Evolutionary conservation across 2,888 invertebrate genomes (phyloP), one percentile per base, ranked within the genome.

Genomic region (Crossocerus cetratus): DNA sequence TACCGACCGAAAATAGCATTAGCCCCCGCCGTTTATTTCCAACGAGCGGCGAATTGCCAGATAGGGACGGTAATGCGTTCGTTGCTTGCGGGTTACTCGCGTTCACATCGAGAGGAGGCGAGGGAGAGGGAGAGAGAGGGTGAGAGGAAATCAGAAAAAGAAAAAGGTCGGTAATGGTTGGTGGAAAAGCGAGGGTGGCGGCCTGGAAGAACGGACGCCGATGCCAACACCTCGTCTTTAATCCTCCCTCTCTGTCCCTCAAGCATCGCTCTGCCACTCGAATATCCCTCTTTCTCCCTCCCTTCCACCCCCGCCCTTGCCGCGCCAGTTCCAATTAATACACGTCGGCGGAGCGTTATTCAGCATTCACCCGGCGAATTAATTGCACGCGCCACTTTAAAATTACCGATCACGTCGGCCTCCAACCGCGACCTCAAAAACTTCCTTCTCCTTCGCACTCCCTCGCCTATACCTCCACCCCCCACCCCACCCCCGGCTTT

Each of bases 41-140:
- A 77, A 77, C 78, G 79, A 84, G 83, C 83, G 81, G 80, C 79
- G 80, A 82, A 85, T 84, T 80, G 76, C 72, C 80, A 75, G 16
- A 49, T 49, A 14, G 32, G n/a, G n/a, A 49, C 49, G 49, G 72
- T 74, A 60, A 70, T 70, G 69, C 60, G 59, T 66, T 59, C 55
- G 20, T 14, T 55, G 55, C 55, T 55, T 20, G 20, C 20, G 22
- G 14, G 20, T 22, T 32, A 32, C 32, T 8, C 32, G 32, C 32
- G 32, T 32, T 32, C 8, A 20, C 55, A 14, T 5, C 8, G 18
- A 11, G 11, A 4, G 20, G 18, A 55, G 18, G 20, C 5, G 20
- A 20, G 16, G 16, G 49, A 49, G 49, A 49, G 49, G 14, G 45
- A 3, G 45, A 45, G 45, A 45, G 45, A 45, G 45, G 14, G 45